Evolutionary conservation across 2,888 invertebrate genomes (phyloP), one percentile per base, ranked within the genome.

Genomic region (Drosophila anomelani): DNA sequence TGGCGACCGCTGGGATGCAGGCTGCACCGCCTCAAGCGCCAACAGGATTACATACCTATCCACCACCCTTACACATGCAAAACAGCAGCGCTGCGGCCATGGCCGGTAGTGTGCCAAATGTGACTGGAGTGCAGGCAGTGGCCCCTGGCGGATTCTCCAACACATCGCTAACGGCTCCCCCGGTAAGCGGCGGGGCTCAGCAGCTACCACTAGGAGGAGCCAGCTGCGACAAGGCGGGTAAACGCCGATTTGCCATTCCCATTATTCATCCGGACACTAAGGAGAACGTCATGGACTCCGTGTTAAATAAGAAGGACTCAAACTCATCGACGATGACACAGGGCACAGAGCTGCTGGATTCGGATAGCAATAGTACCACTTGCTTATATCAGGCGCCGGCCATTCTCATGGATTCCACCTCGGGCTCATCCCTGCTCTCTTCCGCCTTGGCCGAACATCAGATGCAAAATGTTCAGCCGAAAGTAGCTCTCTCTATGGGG

Each of bases 201-300:
- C 47, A 15, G 13, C 73, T 29, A 13, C 72, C 13, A 39, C 58
- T 74, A 20, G 46, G 51, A 51, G 43, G 55, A 44, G 55, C 46
- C 44, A 51, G 49, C 9, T 17, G 44, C 36, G 82, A 85, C 15
- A 88, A 81, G 57, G 66, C 73, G 3, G 87, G 85, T 32, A 78
- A 77, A 57, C 91, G 92, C 20, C 79, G 57, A 32, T 82, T 91
- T 64, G 92, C 92, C n/a, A 86, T 92, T 59, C 91, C 92, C 10
- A 92, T 92, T 5, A 91, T 92, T 54, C 77, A 92, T 83, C 92
- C 92, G 4, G 77, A 83, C 10, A 92, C 92, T n/a, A 75, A 81
- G 7, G 91, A 92, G 75, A 81, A 91, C 64, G 77, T 89, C 5
- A 47, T 91, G 38, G 91, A 92, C 10, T 80, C 85, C 44, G 77